Evolutionary conservation across 2,888 invertebrate genomes (phyloP), one percentile per base, ranked within the genome.

Genomic region (Cantharis nigra): DNA sequence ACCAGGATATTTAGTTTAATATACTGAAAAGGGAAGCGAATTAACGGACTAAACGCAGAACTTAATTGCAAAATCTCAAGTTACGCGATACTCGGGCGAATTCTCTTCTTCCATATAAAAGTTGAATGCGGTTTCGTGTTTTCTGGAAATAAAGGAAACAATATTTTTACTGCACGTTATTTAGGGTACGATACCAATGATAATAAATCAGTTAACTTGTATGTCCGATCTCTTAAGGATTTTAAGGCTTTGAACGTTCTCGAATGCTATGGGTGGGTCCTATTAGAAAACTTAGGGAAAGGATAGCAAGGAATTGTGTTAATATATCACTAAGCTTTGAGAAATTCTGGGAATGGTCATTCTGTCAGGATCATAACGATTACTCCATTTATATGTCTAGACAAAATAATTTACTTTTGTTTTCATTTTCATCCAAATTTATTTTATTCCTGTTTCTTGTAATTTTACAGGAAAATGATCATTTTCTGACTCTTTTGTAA

Each of bases 91-190:
- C 71, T 33, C 10, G 30, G 9, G 9, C 71, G 49, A 49, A 26
- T 18, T 63, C 33, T 14, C 63, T 71, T 14, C 63, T 71, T 71
- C 49, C 23, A 71, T 62, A 71, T 71, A 30, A 72, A 72, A 64
- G 30, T 64, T 72, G 69, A 28, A 28, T 23, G 18, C 28, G 64
- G 13, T 23, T 75, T 78, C 75, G 78, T 78, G 78, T 63, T 23
- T 70, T 18, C 64, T 11, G 11, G 72, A 77, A 78, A 81, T 80
- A 82, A 81, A 79, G 80, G 79, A 81, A 81, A 81, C 76, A 79
- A 82, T 83, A 81, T 80, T 83, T 83, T 82, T 80, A 80, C 80
- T 77, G 80, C 78, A 76, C 80, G 75, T 80, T 82, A 81, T 81
- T 81, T 82, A 79, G 77, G 74, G 75, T 80, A 80, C 78, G 76